A percentile compares a stretch with the other conserved stretches of the same genome.
These are phyloP conservation scores for Sebastiscus tertius DNA, from an alignment of 2,797 vertebrate genomes.

Conservation along the genomic window DNA sequence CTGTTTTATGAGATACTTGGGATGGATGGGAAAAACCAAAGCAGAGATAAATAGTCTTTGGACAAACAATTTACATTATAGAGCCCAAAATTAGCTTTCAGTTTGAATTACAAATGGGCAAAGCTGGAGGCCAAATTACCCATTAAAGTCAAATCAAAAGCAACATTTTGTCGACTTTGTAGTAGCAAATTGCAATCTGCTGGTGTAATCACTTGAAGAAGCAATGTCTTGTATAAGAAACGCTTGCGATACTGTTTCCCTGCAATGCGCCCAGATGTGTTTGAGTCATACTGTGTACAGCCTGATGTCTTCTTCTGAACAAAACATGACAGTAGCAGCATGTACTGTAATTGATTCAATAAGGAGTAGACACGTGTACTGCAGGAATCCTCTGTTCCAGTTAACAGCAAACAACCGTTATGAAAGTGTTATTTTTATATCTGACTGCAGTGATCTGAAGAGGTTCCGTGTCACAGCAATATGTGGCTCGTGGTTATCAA, in stretches of 20 bases:
- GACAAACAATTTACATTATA: neutral
- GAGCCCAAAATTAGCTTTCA: conserved; percentile 17
- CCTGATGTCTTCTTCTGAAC: neutral
- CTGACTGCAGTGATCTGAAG: conserved; percentile 10
- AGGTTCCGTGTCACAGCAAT: conserved; percentile 26
- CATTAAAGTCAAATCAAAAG: conserved; percentile 27
- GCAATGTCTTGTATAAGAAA: neutral
- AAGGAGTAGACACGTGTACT: neutral
- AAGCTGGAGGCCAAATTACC: conserved; percentile 21
- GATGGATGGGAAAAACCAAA: neutral
- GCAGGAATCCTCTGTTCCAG: conserved; percentile 20
- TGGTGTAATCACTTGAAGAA: neutral
- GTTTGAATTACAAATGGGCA: conserved; percentile 18
- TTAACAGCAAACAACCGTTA: conserved; percentile 37
- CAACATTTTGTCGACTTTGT: conserved; percentile 1
- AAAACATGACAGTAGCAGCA: neutral
- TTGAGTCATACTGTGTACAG: neutral
- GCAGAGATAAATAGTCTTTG: neutral
- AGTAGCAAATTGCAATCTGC: conserved; percentile 10
- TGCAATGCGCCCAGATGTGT: neutral
- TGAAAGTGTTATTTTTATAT: conserved; percentile 44
- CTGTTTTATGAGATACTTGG: neutral
- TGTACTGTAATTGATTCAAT: neutral
- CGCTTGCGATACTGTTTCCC: neutral
- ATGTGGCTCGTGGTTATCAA: conserved; percentile 31